A percentile compares a stretch with the other conserved stretches of the same genome.
Evolutionary conservation across 2,797 vertebrate species (phyloP).

Genomic region (Pteronotus mesoamericanus): DNA sequence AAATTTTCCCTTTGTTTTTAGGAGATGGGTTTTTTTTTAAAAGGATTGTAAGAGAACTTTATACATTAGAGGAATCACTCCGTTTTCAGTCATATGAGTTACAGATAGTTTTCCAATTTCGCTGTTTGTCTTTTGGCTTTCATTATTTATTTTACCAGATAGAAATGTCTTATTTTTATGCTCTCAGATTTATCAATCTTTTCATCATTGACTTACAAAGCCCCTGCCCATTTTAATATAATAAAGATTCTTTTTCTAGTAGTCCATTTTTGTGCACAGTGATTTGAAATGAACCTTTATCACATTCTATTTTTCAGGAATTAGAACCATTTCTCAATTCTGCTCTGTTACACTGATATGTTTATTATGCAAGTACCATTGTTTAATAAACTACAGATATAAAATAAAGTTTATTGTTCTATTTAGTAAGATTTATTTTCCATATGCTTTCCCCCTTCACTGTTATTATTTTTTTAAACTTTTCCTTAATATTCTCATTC

Average conservation of each 20-base stretch:
- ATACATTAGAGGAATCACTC: not conserved
- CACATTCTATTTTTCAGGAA: not conserved
- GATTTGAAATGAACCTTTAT: not conserved
- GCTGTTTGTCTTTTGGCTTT: not conserved
- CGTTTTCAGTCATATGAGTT: not conserved
- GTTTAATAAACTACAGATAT: not conserved
- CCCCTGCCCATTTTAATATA: not conserved
- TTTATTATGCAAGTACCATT: not conserved
- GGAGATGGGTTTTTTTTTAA: not conserved
- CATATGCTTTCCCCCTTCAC: not conserved
- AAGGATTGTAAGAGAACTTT: not conserved
- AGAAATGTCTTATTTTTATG: not conserved
- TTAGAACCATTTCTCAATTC: not conserved
- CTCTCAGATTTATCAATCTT: not conserved
- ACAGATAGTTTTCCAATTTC: not conserved
- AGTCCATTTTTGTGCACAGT: not conserved
- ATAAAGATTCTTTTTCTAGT: not conserved
- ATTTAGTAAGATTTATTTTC: not conserved
- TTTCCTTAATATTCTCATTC: not conserved
- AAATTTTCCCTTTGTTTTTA: not conserved
- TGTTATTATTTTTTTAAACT: not conserved
- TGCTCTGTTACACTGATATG: not conserved
- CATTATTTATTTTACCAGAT: not conserved
- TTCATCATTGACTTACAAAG: not conserved
- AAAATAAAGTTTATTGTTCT: not conserved